Evolutionary conservation across 2,113 vertebrate species (phyloP).

Genomic region (Stigmatopora argus): DNA sequence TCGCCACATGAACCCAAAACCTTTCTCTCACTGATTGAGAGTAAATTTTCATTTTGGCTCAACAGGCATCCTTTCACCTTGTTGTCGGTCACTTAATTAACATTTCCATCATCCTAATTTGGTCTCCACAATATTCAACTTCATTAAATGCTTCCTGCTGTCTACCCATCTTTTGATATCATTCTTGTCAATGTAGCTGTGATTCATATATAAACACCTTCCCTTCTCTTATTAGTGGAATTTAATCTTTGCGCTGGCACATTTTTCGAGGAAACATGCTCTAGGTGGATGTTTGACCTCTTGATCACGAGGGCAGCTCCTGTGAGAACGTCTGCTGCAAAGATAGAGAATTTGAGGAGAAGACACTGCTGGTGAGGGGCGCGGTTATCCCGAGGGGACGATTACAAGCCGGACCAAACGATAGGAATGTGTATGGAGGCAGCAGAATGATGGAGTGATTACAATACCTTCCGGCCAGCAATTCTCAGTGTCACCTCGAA

Average conservation of each 20-base stretch:
- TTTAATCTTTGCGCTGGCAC: conserved; percentile 31
- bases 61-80: conserved; percentile 50
- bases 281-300: conserved; percentile 27
- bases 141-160: conserved; percentile 30
- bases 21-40: conserved; percentile 36
- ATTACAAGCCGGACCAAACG: conserved; percentile 53
- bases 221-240: conserved; percentile 27
- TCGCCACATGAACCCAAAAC: conserved; percentile 24
- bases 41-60: conserved; percentile 67
- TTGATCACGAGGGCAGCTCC: conserved; percentile 14
- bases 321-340: conserved; percentile 15
- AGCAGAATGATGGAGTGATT: conserved; percentile 49
- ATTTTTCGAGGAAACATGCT: conserved; percentile 11
- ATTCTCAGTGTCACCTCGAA: conserved; percentile 46
- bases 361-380: conserved; percentile 37
- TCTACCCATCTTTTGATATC: conserved; percentile 10
- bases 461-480: conserved; percentile 43
- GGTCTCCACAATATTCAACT: conserved; percentile 55
- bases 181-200: conserved; percentile 41
- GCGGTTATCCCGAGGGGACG: conserved; percentile 48
- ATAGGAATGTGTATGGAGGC: conserved; percentile 35
- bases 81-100: conserved; percentile 62
- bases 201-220: conserved; percentile 19
- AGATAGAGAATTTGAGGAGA: conserved; percentile 18
- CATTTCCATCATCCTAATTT: conserved; percentile 57